Conservation (phyloP, 2,888 invertebrate genomes). For the Trachelus iudaicus region DNA sequence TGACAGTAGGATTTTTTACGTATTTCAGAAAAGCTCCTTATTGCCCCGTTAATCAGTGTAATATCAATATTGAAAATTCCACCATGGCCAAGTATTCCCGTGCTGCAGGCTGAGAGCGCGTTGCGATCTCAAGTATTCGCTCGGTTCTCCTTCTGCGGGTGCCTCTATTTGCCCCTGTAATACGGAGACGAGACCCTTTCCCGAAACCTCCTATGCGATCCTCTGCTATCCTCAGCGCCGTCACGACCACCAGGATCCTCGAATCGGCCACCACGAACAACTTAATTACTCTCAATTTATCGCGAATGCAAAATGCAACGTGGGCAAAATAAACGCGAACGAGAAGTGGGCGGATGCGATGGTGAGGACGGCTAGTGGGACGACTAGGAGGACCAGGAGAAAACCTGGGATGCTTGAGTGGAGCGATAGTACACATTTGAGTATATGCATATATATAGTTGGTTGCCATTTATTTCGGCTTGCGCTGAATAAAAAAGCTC, state of each 20-base stretch:
- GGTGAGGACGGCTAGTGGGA: no score
- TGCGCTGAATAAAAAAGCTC: background rate
- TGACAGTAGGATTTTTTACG: no score
- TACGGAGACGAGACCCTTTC: background rate
- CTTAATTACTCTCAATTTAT: constrained; percentile 38
- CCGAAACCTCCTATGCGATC: no score
- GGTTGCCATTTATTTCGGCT: no score
- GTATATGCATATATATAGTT: no score
- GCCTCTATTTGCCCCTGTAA: constrained; percentile 2
- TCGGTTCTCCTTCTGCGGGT: constrained; percentile 13
- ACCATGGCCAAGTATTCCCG: constrained; percentile 34
- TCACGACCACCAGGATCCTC: constrained; percentile 1
- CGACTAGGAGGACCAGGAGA: no score
- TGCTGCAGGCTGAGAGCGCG: constrained; percentile 22
- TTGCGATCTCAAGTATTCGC: constrained; percentile 51
- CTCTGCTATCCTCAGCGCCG: background rate
- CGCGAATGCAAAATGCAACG: constrained; percentile 23
- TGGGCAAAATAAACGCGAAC: background rate
- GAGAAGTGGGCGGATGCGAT: background rate
- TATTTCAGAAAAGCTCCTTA: no score
- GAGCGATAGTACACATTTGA: no score
- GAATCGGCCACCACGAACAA: constrained; percentile 29
- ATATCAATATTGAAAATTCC: constrained; percentile 59
- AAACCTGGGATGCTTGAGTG: no score
- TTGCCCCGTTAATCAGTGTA: constrained; percentile 49